These are phyloP conservation scores for Mactra quadrangularis DNA, from an alignment of 1,140 invertebrate species.

Conservation along the genomic window DNA sequence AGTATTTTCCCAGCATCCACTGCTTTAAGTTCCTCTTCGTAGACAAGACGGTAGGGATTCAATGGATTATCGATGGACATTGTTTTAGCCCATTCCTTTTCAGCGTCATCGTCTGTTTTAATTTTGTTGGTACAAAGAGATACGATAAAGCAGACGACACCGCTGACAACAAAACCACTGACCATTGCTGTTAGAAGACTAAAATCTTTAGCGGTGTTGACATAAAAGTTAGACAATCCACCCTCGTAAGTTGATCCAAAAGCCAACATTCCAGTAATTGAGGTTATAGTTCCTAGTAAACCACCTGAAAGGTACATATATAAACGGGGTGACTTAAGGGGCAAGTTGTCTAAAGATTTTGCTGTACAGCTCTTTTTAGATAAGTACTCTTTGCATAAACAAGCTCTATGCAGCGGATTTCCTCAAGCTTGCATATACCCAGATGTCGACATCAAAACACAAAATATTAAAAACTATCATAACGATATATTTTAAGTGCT, in stretches of 20 bases:
- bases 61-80: conserved; percentile 80
- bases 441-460: too few species aligned
- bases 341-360: neutral
- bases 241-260: conserved; percentile 70
- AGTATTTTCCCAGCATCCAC: conserved; percentile 39
- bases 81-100: conserved; percentile 77
- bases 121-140: conserved; percentile 59
- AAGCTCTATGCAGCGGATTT: too few species aligned
- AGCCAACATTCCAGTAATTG: conserved; percentile 65
- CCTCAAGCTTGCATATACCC: too few species aligned
- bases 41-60: conserved; percentile 74
- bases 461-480: too few species aligned
- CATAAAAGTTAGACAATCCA: conserved; percentile 68
- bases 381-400: too few species aligned
- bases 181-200: conserved; percentile 70
- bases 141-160: conserved; percentile 66
- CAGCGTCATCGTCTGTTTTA: conserved; percentile 45
- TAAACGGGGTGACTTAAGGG: too few species aligned
- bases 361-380: neutral
- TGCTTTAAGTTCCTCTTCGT: conserved; percentile 56
- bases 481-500: too few species aligned
- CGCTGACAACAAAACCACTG: conserved; percentile 63
- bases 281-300: conserved; percentile 11
- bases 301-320: conserved; percentile 54
- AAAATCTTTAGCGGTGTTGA: conserved; percentile 69